phyloP scores from a whole-genome alignment of 2,888 invertebrate species.

The Uropetala carovei region DNA sequence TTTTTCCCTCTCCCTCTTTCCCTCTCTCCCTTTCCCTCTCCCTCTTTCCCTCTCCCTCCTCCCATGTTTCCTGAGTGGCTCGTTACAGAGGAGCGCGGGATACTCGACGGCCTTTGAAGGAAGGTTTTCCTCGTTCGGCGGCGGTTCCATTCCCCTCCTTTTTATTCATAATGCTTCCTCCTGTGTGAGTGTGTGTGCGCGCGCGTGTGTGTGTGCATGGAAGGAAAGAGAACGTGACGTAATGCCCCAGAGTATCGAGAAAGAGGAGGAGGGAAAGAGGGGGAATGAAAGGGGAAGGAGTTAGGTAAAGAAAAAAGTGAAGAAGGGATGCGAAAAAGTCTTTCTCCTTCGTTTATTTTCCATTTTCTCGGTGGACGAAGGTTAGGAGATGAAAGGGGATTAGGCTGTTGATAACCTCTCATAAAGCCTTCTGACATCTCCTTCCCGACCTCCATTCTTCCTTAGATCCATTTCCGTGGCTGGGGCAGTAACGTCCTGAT shows the following conservation, averaged over 20 bases:
- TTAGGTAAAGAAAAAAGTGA: no score
- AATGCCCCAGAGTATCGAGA: background rate
- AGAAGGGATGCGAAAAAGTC: background rate
- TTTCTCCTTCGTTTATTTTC: background rate
- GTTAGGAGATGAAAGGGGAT: slow-evolving; percentile 6
- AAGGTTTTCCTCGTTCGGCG: background rate
- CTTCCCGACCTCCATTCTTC: background rate
- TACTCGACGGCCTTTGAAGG: background rate
- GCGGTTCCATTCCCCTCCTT: background rate
- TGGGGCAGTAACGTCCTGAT: slow-evolving; percentile 14
- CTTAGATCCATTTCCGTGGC: background rate
- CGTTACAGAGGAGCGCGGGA: background rate
- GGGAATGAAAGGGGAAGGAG: background rate
- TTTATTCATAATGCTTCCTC: background rate
- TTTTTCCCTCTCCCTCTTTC: background rate
- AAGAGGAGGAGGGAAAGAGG: slow-evolving; percentile 13
- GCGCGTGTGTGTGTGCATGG: background rate
- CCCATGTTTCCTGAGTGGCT: background rate
- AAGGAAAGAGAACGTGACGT: background rate
- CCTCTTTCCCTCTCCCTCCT: background rate
- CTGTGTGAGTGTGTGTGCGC: no score
- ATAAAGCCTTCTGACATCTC: background rate
- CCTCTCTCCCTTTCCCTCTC: background rate
- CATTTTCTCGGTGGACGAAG: background rate
- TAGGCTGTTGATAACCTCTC: background rate